A percentile compares a stretch with the other conserved stretches of the same genome.
Evolutionary conservation across 2,797 vertebrate species (phyloP).

Genomic region (Brotula barbata): DNA sequence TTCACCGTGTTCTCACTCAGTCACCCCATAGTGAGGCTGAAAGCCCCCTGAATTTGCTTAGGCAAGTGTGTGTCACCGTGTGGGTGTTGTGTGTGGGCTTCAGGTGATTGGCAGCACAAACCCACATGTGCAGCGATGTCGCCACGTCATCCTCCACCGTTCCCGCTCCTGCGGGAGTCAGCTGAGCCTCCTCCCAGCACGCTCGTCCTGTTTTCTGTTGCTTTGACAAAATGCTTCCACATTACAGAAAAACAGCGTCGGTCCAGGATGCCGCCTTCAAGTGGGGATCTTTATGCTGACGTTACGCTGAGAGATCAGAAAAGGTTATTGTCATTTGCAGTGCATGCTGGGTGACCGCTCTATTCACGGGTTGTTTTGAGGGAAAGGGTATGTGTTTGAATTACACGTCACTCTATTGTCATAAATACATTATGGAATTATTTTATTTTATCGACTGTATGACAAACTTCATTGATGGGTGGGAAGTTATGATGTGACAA

Average conservation of each 20-base stretch:
- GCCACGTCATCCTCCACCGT: not conserved
- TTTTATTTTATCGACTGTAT: no score
- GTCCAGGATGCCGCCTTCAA: not conserved
- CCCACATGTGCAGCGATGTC: not conserved
- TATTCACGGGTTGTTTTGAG: not conserved
- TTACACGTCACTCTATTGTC: no score
- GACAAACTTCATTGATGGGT: no score
- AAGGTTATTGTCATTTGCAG: not conserved
- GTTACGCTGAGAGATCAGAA: not conserved
- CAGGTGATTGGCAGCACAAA: slow-evolving; percentile 13
- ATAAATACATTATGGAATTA: no score
- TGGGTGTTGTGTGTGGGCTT: slow-evolving; percentile 3
- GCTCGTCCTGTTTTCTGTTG: slow-evolving; percentile 5
- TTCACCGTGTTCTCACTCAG: slow-evolving; percentile 20
- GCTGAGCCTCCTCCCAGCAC: not conserved
- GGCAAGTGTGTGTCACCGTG: not conserved
- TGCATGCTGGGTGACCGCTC: not conserved
- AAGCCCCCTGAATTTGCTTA: not conserved
- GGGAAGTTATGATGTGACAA: no score
- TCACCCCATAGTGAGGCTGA: slow-evolving; percentile 5
- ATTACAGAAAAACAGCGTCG: not conserved
- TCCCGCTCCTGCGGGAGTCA: not conserved
- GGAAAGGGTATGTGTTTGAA: not conserved
- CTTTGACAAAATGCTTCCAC: slow-evolving; percentile 3
- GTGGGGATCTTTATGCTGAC: not conserved